Base-by-base conservation (phyloP, 2,797 vertebrate species). In the Esox masquinongy region DNA sequence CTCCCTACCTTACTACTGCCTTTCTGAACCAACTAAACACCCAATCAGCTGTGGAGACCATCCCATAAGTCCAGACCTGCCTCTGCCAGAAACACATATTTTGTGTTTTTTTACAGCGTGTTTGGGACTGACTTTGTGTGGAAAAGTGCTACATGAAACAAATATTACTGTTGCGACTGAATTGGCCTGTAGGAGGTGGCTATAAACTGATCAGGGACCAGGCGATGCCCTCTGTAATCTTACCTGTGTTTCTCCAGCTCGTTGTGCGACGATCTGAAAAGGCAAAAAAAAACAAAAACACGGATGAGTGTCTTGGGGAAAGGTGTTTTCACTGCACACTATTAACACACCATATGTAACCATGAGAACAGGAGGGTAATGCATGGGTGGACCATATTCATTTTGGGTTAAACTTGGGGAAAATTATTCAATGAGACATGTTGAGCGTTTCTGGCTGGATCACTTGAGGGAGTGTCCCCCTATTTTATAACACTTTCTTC, bases 221-320 rank as follows among this genome's bases (percentile, higher is more conserved):
- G 53, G 53, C 7, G 49, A 0, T 1, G 77, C 34, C 47, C 70
- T 73, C 7, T n/a, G 16, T 72, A 59, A n/a, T 86, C 96, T 96
- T 92, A 99, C 98, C 98, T 98, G 95, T 98, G 97, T 93, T 99
- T 99, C 94, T 99, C 97, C 93, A 99, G 94, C 91, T 99, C 98
- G 0, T 99, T 99, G 95, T 99, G 98, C 78, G 97, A 99, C 29
- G 94, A 95, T 84, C 94, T 95, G 87, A 83, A 90, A 91, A 1
- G 59, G 66, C 84, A 59, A 79, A n/a, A n/a, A 78, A 90, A 76
- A 85, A 79, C 56, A 87, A 11, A 79, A 19, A 79, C 24, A 80
- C 8, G 72, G 17, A 74, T 77, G 59, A 83, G 69, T 39, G 70
- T 75, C 74, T 69, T 22, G n/a, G 34, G 16, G 15, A 70, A 31